Conservation (phyloP, 1,140 invertebrate genomes). For the Drosophila bifasciata region DNA sequence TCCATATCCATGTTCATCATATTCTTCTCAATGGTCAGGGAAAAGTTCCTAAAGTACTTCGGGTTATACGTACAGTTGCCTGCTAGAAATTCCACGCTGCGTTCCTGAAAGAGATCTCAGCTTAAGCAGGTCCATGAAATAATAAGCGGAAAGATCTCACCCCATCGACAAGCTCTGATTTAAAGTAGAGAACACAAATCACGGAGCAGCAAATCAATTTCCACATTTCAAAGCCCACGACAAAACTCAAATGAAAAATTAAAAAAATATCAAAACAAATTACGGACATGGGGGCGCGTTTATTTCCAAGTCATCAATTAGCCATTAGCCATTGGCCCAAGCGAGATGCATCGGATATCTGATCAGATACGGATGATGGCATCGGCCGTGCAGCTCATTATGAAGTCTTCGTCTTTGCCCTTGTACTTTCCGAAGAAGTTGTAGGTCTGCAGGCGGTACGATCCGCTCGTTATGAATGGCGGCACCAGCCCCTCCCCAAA, state of each 20-base stretch:
- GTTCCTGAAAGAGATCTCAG: conserved; percentile 40
- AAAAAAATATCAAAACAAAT: background rate
- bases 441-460: conserved; percentile 55
- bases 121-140: background rate
- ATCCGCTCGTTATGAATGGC: conserved; percentile 44
- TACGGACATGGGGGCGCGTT: background rate
- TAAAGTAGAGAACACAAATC: background rate
- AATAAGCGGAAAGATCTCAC: background rate
- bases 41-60: conserved; percentile 64
- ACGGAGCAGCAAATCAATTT: conserved; percentile 17
- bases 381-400: conserved; percentile 58
- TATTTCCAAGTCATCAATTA: conserved; percentile 51
- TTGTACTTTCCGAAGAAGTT: conserved; percentile 54
- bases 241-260: conserved; percentile 38
- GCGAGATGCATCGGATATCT: background rate
- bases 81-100: conserved; percentile 40
- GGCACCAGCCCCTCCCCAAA: conserved; percentile 52
- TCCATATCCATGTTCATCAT: conserved; percentile 60
- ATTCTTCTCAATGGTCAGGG: conserved; percentile 30
- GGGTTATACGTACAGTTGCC: conserved; percentile 41
- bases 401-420: conserved; percentile 44
- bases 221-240: conserved; percentile 27
- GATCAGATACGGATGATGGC: conserved; percentile 44
- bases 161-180: background rate
- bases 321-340: background rate